Evolutionary conservation across 2,888 invertebrate species (phyloP).

Genomic region (Nephrocerus scutellatus): DNA sequence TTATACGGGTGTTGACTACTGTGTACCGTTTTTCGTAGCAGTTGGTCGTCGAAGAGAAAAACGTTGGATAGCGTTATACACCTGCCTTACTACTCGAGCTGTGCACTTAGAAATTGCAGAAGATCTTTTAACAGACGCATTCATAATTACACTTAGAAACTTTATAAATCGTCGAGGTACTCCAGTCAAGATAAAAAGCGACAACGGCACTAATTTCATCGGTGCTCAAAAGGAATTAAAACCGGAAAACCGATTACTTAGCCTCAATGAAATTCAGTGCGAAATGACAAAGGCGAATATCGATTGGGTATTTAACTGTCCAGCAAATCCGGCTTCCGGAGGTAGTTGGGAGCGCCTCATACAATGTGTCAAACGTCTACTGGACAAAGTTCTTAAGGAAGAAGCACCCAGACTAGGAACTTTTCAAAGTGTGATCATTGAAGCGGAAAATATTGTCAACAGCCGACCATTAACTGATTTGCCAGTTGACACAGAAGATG

Average conservation of each 20-base stretch:
- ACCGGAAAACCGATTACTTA: background rate
- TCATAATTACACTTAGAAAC: background rate
- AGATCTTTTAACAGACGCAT: slow-evolving; percentile 6
- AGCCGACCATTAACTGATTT: slow-evolving; percentile 16
- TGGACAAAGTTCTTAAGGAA: slow-evolving; percentile 9
- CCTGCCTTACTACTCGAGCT: slow-evolving; percentile 13
- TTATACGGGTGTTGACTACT: slow-evolving; percentile 23
- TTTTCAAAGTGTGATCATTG: slow-evolving; percentile 10
- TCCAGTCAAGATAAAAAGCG: slow-evolving; percentile 11
- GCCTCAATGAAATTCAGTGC: background rate
- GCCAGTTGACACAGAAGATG: slow-evolving; percentile 7
- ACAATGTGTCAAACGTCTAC: slow-evolving; percentile 12
- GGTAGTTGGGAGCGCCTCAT: slow-evolving; percentile 19
- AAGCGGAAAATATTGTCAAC: slow-evolving; percentile 17
- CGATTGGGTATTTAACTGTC: slow-evolving; percentile 16
- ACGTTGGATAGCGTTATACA: slow-evolving; percentile 14
- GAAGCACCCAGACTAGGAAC: slow-evolving; percentile 10
- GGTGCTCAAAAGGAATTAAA: slow-evolving; percentile 9
- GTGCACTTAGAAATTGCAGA: slow-evolving; percentile 9
- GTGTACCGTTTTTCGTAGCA: slow-evolving; percentile 18
- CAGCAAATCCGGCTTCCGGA: slow-evolving; percentile 12
- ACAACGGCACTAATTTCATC: slow-evolving; percentile 16
- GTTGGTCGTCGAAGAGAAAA: slow-evolving; percentile 12
- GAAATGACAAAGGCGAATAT: slow-evolving; percentile 6
- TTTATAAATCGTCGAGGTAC: slow-evolving; percentile 13